Base-by-base conservation (phyloP, 1,140 invertebrate species). In the Drosophila equinoxialis region DNA sequence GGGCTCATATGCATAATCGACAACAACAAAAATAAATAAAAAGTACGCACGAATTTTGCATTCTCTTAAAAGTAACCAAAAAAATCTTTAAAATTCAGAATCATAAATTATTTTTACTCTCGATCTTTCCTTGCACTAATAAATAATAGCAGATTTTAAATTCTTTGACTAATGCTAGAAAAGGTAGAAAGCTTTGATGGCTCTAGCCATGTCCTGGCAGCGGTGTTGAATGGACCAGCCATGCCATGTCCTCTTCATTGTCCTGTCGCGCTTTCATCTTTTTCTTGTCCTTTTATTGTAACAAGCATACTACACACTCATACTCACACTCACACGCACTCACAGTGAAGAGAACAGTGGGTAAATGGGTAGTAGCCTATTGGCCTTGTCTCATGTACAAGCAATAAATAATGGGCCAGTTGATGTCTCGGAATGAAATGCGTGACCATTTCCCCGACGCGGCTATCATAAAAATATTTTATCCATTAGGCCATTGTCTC, bases 331-430 rank as follows among this genome's bases (percentile, higher is more conserved):
- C n/a, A n/a, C n/a, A n/a, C n/a, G n/a, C 33, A 10, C 37, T 11
- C 37, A 39, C 37, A 39, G 3, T 4, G 3, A 39, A 13, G 11
- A 39, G 37, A 39, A 13, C 2, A 11, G 37, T 5, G 37, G 11
- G 37, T 13, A 5, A 39, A 39, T 13, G 37, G 37, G 37, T 11
- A 39, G 37, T 39, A 13, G 37, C 37, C 37, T 48, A 74, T 65
- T 64, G 74, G 74, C 82, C 81, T 77, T 73, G 71, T 60, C 81
- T 85, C 82, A 71, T 85, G 82, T 81, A 78, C 86, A 86, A 60
- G 82, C 78, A 81, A 85, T 85, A 85, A 85, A 85, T 85, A 86
- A 85, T 85, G 82, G 70, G 70, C 64, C 81, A 86, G 78, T 85
- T 85, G 77, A 71, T 65, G 72, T 39, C 64, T 58, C 37, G 68